Evolutionary conservation across 2,797 vertebrate species (phyloP).

Genomic region (Periparus ater): DNA sequence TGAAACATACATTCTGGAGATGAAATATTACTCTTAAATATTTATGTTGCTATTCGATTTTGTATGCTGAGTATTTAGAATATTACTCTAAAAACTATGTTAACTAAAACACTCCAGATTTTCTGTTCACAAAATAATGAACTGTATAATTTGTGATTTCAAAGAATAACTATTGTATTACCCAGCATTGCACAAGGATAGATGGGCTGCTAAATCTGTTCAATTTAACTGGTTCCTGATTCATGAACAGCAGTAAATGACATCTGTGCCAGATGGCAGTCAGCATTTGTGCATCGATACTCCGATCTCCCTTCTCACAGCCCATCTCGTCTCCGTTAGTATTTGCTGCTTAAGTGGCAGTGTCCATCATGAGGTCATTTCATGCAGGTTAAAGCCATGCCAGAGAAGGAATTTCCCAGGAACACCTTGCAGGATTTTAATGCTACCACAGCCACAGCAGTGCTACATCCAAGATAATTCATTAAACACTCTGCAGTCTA

Average conservation of each 20-base stretch:
- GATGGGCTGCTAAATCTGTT: slow-evolving; percentile 30
- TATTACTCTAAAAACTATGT: not conserved
- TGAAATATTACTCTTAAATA: not conserved
- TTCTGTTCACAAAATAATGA: not conserved
- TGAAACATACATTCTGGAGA: not conserved
- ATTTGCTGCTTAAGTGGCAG: slow-evolving; percentile 13
- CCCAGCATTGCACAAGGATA: slow-evolving; percentile 8
- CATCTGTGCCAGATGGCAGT: slow-evolving; percentile 69
- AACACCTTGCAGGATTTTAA: not conserved
- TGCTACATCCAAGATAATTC: not conserved
- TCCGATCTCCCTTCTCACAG: not conserved
- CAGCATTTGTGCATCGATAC: slow-evolving; percentile 13
- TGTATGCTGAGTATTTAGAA: not conserved
- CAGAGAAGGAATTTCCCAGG: not conserved
- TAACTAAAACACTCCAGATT: not conserved
- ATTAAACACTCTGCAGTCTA: not conserved
- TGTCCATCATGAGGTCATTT: not conserved
- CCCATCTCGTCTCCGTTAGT: not conserved
- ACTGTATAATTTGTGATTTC: not conserved
- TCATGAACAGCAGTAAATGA: slow-evolving; percentile 65
- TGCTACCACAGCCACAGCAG: not conserved
- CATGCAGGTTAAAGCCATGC: not conserved
- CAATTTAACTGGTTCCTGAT: slow-evolving; percentile 64
- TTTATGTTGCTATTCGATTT: not conserved
- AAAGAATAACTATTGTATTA: slow-evolving; percentile 37